A percentile compares a stretch with the other conserved stretches of the same genome.
These are phyloP conservation scores for Vesta saturnalis DNA, from an alignment of 2,888 invertebrate genomes.

Conservation along the genomic window DNA sequence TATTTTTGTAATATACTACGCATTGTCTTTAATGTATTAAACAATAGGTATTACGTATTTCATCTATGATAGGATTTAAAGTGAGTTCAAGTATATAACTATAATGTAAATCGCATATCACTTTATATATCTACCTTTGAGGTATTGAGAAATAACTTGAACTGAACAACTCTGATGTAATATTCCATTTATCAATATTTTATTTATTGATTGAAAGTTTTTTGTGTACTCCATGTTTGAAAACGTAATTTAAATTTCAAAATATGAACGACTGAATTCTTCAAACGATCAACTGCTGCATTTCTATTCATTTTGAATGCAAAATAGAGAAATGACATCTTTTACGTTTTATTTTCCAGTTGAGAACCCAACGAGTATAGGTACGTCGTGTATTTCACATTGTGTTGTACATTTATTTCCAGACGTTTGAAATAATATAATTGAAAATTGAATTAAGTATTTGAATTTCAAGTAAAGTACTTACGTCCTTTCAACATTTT, in stretches of 20 bases:
- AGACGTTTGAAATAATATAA: slow-evolving; percentile 1
- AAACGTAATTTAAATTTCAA: slow-evolving; percentile 5
- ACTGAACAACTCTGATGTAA: no score
- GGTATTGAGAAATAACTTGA: no score
- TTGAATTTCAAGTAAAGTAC: slow-evolving; percentile 30
- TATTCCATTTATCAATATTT: no score
- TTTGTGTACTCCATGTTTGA: neutral
- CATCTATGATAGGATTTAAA: no score
- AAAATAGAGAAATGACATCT: slow-evolving; percentile 2
- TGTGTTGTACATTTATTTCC: neutral
- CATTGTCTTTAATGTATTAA: no score
- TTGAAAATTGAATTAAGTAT: slow-evolving; percentile 22
- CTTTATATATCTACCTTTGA: no score
- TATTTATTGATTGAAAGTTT: neutral
- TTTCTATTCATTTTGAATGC: slow-evolving; percentile 13
- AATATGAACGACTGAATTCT: neutral
- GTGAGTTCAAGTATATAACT: no score
- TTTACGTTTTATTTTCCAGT: slow-evolving; percentile 7
- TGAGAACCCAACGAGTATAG: neutral
- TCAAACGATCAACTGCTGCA: slow-evolving; percentile 11
- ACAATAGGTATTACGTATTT: no score
- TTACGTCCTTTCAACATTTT: slow-evolving; percentile 33
- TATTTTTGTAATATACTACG: no score
- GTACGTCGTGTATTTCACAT: slow-evolving; percentile 1
- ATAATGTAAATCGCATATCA: no score